These are phyloP conservation scores for Hoplostethus atlanticus DNA, from an alignment of 2,797 vertebrate genomes.

Conservation along the genomic window DNA sequence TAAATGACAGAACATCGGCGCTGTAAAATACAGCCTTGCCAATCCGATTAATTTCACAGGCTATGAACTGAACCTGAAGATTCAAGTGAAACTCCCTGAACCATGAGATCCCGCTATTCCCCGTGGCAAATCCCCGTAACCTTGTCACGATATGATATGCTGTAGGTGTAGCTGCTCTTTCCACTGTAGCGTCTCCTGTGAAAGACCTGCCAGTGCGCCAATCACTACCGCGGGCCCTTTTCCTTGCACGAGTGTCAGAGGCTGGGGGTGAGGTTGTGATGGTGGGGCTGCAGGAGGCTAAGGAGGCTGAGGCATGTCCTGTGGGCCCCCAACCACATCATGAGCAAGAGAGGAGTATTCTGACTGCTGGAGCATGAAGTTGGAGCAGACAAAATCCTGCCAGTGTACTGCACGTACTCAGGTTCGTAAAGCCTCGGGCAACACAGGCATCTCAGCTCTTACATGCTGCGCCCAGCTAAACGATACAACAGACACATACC, in stretches of 20 bases:
- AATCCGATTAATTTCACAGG: conserved; percentile 4
- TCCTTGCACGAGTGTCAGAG: conserved; percentile 36
- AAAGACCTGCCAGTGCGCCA: conserved; percentile 26
- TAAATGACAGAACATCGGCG: conserved; percentile 16
- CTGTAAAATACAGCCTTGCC: conserved; percentile 3
- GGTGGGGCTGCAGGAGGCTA: conserved; percentile 27
- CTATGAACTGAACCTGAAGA: conserved; percentile 22
- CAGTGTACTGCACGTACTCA: conserved; percentile 43
- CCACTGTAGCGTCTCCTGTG: conserved; percentile 26
- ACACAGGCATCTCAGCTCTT: conserved; percentile 37
- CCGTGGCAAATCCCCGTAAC: conserved; percentile 49
- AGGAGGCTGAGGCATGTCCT: conserved; percentile 53
- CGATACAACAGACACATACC: conserved; percentile 11
- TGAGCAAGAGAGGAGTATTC: conserved; percentile 60
- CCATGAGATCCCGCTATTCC: conserved; percentile 40
- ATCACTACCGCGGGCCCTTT: conserved; percentile 46
- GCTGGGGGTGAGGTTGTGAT: conserved; percentile 19
- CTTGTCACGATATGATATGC: conserved; percentile 48
- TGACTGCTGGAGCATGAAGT: conserved; percentile 73
- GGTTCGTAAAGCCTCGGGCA: conserved; percentile 58
- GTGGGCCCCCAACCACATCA: conserved; percentile 66
- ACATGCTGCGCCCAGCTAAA: conserved; percentile 44
- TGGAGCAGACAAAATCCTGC: conserved; percentile 69
- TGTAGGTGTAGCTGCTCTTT: conserved; percentile 32
- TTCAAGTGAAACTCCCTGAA: conserved; percentile 41